Base-by-base conservation (phyloP, 2,113 vertebrate genomes). In the Pimephales promelas region DNA sequence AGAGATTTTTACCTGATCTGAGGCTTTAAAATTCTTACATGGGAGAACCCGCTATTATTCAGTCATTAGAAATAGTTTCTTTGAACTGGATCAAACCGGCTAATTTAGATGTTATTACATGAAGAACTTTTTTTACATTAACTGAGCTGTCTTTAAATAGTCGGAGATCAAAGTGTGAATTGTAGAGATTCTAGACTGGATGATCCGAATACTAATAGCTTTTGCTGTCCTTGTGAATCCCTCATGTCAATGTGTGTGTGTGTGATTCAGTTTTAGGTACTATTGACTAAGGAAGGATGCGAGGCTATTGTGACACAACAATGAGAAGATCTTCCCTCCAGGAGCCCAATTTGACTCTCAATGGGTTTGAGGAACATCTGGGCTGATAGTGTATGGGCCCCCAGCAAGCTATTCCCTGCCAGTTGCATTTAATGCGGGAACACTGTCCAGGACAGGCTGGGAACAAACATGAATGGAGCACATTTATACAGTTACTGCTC, bases 291-390 rank as follows among this genome's bases (percentile, higher is more conserved):
- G 40, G 72, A 86, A 87, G 91, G 93, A 92, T 93, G 91, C 86
- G 88, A 88, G 85, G 87, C 92, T 70, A 93, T 94, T 94, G 93
- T 94, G 88, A 85, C 74, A 54, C 34, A 40, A 95, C 93, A 95
- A 93, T 93, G 86, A 92, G 90, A 92, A 93, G 92, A 93, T 92
- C 72, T 81, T 85, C 89, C 87, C 91, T 73, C 90, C 90, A 92
- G 93, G 92, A 92, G 91, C 89, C 89, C 89, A 90, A 86, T 88
- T 87, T 87, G 85, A 90, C 91, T 88, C 88, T 93, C 90, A 94
- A 92, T 92, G 83, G 91, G 90, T 70, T 84, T 90, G 85, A 90
- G 92, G 93, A 93, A 94, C 93, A 95, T 94, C 91, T 93, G 92
- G 91, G 92, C 88, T 62, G 83, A 73, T 47, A 31, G 72, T 40